phyloP scores from a whole-genome alignment of 1,140 invertebrate genomes.

The Pollicipes pollicipes region DNA sequence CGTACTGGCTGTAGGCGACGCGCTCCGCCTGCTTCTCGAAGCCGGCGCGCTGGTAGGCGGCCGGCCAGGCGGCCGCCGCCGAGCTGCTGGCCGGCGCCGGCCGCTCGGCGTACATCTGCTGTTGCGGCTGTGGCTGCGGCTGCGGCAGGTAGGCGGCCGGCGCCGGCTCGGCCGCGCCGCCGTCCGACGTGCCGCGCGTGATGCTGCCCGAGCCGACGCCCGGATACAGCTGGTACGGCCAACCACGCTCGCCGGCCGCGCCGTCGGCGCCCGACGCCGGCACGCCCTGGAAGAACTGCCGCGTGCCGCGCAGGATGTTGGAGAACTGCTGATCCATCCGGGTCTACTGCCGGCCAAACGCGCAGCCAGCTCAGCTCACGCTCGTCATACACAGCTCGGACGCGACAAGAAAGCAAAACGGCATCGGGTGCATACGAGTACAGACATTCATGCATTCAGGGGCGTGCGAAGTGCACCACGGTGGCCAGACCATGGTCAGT shows the following conservation, averaged over 20 bases:
- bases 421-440: no score
- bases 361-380: no score
- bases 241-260: no score
- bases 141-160: conserved; percentile 19
- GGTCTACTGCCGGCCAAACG: background rate
- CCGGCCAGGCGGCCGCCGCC: conserved; percentile 22
- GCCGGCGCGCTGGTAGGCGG: conserved; percentile 11
- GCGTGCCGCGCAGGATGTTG: conserved; percentile 1
- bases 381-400: no score
- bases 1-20: no score
- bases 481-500: no score
- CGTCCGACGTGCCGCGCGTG: conserved; percentile 26
- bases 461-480: no score
- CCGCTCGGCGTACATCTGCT: conserved; percentile 21
- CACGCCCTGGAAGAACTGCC: background rate
- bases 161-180: conserved; percentile 21
- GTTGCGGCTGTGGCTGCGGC: no score
- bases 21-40: background rate
- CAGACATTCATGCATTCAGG: no score
- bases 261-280: background rate
- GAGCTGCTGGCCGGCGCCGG: conserved; percentile 21
- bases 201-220: conserved; percentile 33
- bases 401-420: no score
- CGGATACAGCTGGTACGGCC: conserved; percentile 24
- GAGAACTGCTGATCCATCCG: background rate